These are phyloP conservation scores for Operophtera brumata DNA, from an alignment of 2,888 invertebrate genomes.

Conservation along the genomic window DNA sequence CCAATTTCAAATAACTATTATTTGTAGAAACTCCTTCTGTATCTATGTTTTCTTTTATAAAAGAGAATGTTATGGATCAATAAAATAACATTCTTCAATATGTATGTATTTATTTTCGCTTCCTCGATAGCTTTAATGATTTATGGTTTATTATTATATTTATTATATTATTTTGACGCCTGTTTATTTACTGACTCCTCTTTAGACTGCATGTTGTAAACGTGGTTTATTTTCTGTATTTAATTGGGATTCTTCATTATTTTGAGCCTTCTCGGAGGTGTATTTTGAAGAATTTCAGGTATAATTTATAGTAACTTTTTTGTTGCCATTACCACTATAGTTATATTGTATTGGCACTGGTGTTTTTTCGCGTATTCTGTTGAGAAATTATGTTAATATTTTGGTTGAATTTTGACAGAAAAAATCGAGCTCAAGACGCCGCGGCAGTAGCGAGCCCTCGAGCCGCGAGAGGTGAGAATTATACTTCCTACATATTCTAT, in stretches of 20 bases:
- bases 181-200: constrained; percentile 57
- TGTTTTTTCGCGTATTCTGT: constrained; percentile 53
- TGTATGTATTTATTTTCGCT: constrained; percentile 49
- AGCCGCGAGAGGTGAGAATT: constrained; percentile 62
- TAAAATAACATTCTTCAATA: constrained; percentile 52
- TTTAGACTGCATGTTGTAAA: constrained; percentile 68
- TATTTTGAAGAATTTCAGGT: constrained; percentile 54
- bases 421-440: constrained; percentile 69
- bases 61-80: constrained; percentile 77
- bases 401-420: constrained; percentile 68
- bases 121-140: constrained; percentile 69
- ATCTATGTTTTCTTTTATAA: constrained; percentile 33
- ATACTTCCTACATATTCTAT: neutral
- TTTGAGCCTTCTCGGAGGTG: constrained; percentile 28
- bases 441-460: constrained; percentile 63
- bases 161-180: constrained; percentile 55
- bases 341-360: constrained; percentile 79
- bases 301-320: constrained; percentile 57
- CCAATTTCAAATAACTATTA: constrained; percentile 32
- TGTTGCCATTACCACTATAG: constrained; percentile 77
- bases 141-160: constrained; percentile 46
- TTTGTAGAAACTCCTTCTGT: constrained; percentile 33
- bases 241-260: constrained; percentile 52
- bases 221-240: constrained; percentile 54
- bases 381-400: constrained; percentile 43